Conservation (phyloP, 2,888 invertebrate genomes). For the Drosophila quinaria region DNA sequence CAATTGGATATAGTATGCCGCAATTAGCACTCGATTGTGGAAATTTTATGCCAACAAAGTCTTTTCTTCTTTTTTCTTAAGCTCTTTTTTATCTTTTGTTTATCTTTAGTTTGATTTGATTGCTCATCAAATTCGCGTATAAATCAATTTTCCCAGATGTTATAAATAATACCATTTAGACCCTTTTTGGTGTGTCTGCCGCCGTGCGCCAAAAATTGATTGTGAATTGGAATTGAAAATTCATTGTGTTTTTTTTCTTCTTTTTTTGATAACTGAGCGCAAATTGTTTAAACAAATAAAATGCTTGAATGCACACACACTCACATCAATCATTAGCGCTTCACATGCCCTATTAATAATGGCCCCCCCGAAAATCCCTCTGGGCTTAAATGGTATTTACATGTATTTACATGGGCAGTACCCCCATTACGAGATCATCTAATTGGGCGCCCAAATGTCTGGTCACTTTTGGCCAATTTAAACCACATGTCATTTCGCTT, state of each 20-base stretch:
- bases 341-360: constrained; percentile 41
- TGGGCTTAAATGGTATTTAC: constrained; percentile 44
- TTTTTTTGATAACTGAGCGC: constrained; percentile 64
- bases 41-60: constrained; percentile 68
- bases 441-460: constrained; percentile 65
- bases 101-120: constrained; percentile 57
- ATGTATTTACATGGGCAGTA: constrained; percentile 39
- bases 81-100: neutral
- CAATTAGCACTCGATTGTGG: constrained; percentile 76
- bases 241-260: constrained; percentile 42
- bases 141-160: constrained; percentile 72
- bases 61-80: constrained; percentile 30
- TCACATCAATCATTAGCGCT: constrained; percentile 67
- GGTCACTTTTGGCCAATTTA: constrained; percentile 24
- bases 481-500: constrained; percentile 18
- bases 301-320: constrained; percentile 15
- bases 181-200: constrained; percentile 28
- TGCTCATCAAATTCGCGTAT: constrained; percentile 65
- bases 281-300: constrained; percentile 66
- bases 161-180: constrained; percentile 71
- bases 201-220: constrained; percentile 67
- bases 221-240: constrained; percentile 68
- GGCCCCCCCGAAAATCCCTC: constrained; percentile 13
- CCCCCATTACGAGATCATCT: constrained; percentile 54
- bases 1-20: constrained; percentile 27